Percentiles rank a stretch among this genome's conserved stretches.
These are phyloP conservation scores for Drosophila formosana DNA, from an alignment of 2,888 invertebrate genomes.

Conservation along the genomic window DNA sequence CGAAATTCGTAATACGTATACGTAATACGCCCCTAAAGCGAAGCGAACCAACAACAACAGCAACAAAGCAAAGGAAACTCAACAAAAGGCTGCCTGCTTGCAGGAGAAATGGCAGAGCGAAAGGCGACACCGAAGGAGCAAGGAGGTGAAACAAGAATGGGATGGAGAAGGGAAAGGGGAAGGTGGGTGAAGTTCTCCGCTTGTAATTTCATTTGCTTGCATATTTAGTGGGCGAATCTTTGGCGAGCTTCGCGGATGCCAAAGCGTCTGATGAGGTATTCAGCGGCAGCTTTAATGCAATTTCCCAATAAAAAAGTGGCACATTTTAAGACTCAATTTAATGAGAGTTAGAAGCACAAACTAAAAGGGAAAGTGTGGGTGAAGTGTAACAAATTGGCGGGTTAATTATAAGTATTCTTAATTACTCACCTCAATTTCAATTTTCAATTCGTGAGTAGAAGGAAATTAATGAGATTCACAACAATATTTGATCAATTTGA, in stretches of 20 bases:
- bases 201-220: slow-evolving; percentile 69
- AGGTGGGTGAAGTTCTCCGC: slow-evolving; percentile 16
- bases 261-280: slow-evolving; percentile 46
- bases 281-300: slow-evolving; percentile 54
- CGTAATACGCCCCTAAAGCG: slow-evolving; percentile 22
- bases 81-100: slow-evolving; percentile 44
- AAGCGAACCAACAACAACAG: slow-evolving; percentile 7
- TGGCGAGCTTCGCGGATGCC: slow-evolving; percentile 22
- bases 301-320: slow-evolving; percentile 49
- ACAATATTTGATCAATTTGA: too few species aligned
- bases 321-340: slow-evolving; percentile 32
- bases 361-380: neutral
- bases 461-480: too few species aligned
- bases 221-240: slow-evolving; percentile 55
- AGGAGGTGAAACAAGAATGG: too few species aligned
- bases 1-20: slow-evolving; percentile 24
- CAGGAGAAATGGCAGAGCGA: neutral
- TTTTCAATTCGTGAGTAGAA: too few species aligned
- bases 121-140: neutral
- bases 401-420: neutral
- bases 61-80: slow-evolving; percentile 23
- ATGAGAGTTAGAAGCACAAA: slow-evolving; percentile 5
- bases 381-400: slow-evolving; percentile 1
- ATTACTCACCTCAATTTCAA: neutral
- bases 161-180: neutral